A percentile compares a stretch with the other conserved stretches of the same genome.
Evolutionary conservation across 1,140 invertebrate species (phyloP).

Genomic region (Lerema accius): DNA sequence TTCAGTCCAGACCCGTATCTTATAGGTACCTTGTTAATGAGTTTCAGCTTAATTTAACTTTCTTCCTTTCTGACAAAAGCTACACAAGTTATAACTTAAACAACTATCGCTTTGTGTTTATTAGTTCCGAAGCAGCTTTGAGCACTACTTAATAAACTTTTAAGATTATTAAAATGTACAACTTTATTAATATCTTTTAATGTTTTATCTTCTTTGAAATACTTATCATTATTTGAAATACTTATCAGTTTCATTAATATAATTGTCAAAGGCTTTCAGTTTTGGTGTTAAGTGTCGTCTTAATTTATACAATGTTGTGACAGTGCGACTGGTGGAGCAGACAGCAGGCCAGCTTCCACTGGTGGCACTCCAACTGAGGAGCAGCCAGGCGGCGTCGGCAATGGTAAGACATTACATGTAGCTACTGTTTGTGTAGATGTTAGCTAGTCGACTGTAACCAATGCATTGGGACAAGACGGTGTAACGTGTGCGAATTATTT

Average conservation of each 20-base stretch:
- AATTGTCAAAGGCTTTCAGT: too few species aligned
- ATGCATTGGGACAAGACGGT: too few species aligned
- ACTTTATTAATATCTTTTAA: too few species aligned
- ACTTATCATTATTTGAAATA: too few species aligned
- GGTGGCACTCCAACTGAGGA: constrained; percentile 90
- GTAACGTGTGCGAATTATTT: too few species aligned
- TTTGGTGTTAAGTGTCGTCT: too few species aligned
- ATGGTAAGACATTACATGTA: constrained; percentile 84
- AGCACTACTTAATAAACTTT: too few species aligned
- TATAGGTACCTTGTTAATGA: background rate
- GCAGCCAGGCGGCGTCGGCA: constrained; percentile 90
- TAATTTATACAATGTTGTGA: constrained; percentile 41
- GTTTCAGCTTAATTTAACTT: too few species aligned
- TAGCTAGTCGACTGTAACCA: background rate
- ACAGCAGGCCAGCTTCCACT: constrained; percentile 89
- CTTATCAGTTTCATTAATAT: too few species aligned
- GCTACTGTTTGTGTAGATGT: background rate
- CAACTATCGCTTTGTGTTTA: background rate
- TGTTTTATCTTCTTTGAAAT: too few species aligned
- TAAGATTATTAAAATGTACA: too few species aligned
- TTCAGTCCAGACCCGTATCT: background rate
- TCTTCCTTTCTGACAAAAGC: too few species aligned
- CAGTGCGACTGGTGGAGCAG: constrained; percentile 93
- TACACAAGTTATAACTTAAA: background rate
- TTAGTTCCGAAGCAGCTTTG: background rate